These are phyloP conservation scores for Hippocampus barbouri DNA, from an alignment of 2,113 vertebrate species.

Conservation along the genomic window DNA sequence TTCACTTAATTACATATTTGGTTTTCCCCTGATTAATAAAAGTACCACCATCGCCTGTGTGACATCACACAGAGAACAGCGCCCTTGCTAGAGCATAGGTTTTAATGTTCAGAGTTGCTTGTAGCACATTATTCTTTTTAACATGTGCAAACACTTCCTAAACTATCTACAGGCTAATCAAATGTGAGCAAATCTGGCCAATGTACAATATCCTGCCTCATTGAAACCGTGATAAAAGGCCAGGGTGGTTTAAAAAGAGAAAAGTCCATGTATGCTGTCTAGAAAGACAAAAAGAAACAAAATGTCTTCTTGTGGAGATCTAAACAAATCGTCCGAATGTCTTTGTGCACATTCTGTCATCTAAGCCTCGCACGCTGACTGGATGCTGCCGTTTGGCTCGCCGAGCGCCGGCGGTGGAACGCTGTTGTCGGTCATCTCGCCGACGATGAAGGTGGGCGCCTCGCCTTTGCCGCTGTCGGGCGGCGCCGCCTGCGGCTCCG, in stretches of 20 bases:
- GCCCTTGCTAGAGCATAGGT: not conserved
- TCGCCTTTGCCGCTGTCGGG: conserved; percentile 55
- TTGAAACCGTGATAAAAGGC: conserved; percentile 59
- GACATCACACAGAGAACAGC: not conserved
- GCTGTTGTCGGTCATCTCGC: conserved; percentile 70
- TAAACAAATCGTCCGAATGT: conserved; percentile 31
- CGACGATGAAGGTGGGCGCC: conserved; percentile 66
- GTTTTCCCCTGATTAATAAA: not conserved
- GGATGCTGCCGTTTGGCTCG: conserved; percentile 80
- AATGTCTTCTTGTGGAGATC: conserved; percentile 22
- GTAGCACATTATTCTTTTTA: not conserved
- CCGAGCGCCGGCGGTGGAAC: conserved; percentile 63
- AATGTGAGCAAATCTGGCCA: conserved; percentile 23
- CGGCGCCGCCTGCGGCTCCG: conserved; percentile 24
- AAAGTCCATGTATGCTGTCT: conserved; percentile 11
- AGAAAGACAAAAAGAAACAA: conserved; percentile 38
- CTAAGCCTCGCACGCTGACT: conserved; percentile 81
- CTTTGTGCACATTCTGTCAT: conserved; percentile 52
- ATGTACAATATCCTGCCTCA: conserved; percentile 12
- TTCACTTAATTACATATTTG: not conserved
- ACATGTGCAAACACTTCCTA: not conserved
- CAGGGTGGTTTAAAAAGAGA: conserved; percentile 40
- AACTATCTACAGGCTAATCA: conserved; percentile 34
- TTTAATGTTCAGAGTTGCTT: not conserved
- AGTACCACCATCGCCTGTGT: not conserved